phyloP scores from a whole-genome alignment of 2,888 invertebrate genomes.

The Buathra laborator region DNA sequence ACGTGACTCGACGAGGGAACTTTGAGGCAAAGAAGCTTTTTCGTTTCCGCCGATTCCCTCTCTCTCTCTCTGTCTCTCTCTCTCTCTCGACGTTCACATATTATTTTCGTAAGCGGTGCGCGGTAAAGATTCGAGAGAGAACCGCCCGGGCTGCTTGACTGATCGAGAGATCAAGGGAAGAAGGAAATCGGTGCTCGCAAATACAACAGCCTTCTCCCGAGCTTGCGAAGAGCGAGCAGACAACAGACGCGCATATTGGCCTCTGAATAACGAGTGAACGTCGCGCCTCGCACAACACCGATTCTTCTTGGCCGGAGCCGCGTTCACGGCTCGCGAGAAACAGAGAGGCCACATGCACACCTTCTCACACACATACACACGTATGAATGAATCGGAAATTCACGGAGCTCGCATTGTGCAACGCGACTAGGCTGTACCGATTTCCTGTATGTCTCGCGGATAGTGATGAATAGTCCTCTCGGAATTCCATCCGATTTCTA shows the following conservation, averaged over 20 bases:
- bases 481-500: constrained; percentile 65
- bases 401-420: constrained; percentile 54
- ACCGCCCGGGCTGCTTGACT: constrained; percentile 67
- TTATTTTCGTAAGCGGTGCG: constrained; percentile 62
- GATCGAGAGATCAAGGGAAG: constrained; percentile 75
- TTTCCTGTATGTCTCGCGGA: constrained; percentile 49
- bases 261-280: constrained; percentile 74
- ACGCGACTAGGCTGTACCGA: constrained; percentile 45
- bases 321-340: constrained; percentile 7
- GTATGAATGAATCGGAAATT: constrained; percentile 19
- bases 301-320: constrained; percentile 69
- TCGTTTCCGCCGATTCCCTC: neutral
- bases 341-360: constrained; percentile 2
- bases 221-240: constrained; percentile 54
- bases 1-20: constrained; percentile 12
- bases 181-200: constrained; percentile 70
- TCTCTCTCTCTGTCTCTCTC: constrained; percentile 6
- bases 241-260: constrained; percentile 66
- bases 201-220: constrained; percentile 20
- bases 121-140: constrained; percentile 20
- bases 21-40: constrained; percentile 8
- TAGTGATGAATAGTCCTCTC: constrained; percentile 64
- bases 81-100: constrained; percentile 48
- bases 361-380: constrained; percentile 25
- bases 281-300: constrained; percentile 73